Evolutionary conservation across 2,797 vertebrate species (phyloP).

Genomic region (Phyllotis vaccarum): DNA sequence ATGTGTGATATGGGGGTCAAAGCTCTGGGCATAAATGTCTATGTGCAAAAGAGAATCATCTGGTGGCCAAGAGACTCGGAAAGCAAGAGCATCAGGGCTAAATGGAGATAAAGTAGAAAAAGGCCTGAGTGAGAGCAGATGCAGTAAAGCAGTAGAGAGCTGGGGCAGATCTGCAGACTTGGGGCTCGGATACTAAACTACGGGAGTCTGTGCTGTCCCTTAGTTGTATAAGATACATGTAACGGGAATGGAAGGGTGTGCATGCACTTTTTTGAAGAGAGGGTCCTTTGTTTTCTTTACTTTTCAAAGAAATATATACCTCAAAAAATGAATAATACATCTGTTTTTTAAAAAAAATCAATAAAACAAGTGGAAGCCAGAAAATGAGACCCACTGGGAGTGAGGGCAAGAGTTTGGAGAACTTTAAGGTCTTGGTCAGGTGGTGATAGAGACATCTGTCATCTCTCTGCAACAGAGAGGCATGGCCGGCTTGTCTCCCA

Average conservation of each 20-base stretch:
- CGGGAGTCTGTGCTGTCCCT: background rate
- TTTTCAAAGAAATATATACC: background rate
- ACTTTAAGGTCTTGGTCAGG: background rate
- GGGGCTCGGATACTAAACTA: accelerated
- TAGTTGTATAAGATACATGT: background rate
- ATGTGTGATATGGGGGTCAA: accelerated
- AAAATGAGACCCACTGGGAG: background rate
- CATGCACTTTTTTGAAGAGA: background rate
- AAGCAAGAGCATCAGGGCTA: background rate
- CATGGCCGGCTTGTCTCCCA: background rate
- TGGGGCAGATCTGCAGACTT: accelerated
- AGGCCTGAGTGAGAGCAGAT: background rate
- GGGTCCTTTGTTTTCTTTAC: conserved; percentile 11
- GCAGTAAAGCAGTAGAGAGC: accelerated
- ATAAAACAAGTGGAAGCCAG: background rate
- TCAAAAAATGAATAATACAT: background rate
- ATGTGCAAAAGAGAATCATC: background rate
- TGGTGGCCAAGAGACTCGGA: background rate
- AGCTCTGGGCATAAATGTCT: background rate
- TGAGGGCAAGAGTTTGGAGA: background rate
- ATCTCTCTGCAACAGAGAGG: background rate
- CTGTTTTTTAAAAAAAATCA: background rate
- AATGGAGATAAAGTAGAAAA: background rate
- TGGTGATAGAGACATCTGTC: background rate
- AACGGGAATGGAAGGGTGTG: too few relatives aligned